Conservation (phyloP, 2,113 vertebrate species). For the Melanotaenia duboulayi region DNA sequence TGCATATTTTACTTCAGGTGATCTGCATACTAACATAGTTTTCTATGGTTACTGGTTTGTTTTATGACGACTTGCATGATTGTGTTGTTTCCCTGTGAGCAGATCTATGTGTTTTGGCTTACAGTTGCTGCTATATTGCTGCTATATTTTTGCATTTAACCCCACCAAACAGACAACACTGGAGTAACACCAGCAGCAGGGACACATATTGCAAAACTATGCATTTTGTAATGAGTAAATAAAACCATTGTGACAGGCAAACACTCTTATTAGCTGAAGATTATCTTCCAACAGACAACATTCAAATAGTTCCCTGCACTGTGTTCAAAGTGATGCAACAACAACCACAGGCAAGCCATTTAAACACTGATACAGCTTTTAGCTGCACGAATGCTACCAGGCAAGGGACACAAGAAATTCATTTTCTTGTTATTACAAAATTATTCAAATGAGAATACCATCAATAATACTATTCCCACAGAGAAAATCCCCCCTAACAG, state of each 20-base stretch:
- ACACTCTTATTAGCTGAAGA: constrained; percentile 66
- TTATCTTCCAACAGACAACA: constrained; percentile 61
- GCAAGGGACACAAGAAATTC: constrained; percentile 65
- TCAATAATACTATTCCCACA: constrained; percentile 75
- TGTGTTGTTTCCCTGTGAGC: constrained; percentile 1
- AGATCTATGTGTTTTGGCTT: constrained; percentile 16
- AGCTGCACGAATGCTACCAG: constrained; percentile 48
- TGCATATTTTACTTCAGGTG: neutral
- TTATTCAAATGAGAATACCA: constrained; percentile 79
- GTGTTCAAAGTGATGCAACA: constrained; percentile 62
- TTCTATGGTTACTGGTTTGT: neutral
- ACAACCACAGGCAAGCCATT: constrained; percentile 72
- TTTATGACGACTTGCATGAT: constrained; percentile 16
- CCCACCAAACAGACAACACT: constrained; percentile 17
- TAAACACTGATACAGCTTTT: constrained; percentile 62
- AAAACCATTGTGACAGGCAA: constrained; percentile 56
- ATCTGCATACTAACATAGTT: neutral
- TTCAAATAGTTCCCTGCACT: constrained; percentile 45
- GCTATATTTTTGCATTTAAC: constrained; percentile 27
- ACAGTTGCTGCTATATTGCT: neutral
- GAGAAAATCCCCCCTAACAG: constrained; percentile 67
- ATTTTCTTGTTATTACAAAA: constrained; percentile 76
- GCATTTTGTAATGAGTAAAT: constrained; percentile 56
- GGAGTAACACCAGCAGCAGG: constrained; percentile 3
- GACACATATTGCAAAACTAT: constrained; percentile 44